These are phyloP conservation scores for Chloropsis cyanopogon DNA, from an alignment of 2,113 vertebrate genomes.

Conservation along the genomic window DNA sequence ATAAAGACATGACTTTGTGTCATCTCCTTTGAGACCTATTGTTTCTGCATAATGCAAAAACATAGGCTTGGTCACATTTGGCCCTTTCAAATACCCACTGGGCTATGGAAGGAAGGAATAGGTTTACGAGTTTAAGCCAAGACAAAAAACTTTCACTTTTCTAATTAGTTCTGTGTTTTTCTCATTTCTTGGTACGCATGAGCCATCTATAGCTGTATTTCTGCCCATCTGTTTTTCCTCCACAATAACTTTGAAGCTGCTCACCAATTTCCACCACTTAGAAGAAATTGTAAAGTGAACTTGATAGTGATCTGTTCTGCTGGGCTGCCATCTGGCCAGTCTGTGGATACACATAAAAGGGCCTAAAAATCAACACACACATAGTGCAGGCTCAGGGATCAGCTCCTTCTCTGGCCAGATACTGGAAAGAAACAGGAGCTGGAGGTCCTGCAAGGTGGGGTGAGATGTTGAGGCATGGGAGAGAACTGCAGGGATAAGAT, in stretches of 20 bases:
- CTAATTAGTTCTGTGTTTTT: not conserved
- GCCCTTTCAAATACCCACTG: not conserved
- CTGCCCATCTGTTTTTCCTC: constrained; percentile 22
- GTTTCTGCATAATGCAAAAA: not conserved
- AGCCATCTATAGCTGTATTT: not conserved
- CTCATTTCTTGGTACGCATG: not conserved
- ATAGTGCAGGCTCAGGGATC: not conserved
- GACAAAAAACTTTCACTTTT: not conserved
- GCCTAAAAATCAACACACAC: not conserved
- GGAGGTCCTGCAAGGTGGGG: not conserved
- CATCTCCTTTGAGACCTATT: not conserved
- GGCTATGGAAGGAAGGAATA: not conserved
- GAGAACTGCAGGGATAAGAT: not conserved
- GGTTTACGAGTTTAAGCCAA: not conserved
- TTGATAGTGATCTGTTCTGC: constrained; percentile 24
- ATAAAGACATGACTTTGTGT: not conserved
- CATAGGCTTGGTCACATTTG: not conserved
- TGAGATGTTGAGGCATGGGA: not conserved
- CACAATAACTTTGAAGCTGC: not conserved
- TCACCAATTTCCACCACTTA: constrained; percentile 26
- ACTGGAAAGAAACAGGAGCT: not conserved
- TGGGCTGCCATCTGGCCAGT: constrained; percentile 30
- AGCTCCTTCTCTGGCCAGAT: not conserved
- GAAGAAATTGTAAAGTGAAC: constrained; percentile 21
- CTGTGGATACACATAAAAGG: not conserved